Conservation (phyloP, 1,140 invertebrate species). For the Goniozus legneri region DNA sequence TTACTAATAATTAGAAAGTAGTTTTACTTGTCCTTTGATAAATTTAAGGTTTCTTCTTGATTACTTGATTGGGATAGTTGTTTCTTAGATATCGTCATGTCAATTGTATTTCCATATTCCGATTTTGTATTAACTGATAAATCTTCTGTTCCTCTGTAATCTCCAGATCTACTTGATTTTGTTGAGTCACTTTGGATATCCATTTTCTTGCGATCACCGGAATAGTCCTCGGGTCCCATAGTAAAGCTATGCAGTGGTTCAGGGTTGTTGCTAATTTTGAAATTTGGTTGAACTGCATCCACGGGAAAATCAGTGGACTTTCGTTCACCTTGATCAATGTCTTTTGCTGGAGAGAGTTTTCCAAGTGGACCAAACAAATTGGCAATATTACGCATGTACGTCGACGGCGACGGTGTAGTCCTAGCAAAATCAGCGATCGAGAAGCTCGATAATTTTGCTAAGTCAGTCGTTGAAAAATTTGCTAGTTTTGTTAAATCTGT, state of each 20-base stretch:
- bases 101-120: constrained; percentile 39
- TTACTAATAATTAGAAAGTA: no score
- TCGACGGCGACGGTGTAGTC: constrained; percentile 39
- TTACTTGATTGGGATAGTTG: constrained; percentile 27
- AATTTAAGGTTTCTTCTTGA: constrained; percentile 46
- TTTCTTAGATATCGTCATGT: constrained; percentile 42
- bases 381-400: constrained; percentile 48
- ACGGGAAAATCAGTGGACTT: constrained; percentile 34
- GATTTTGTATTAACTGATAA: constrained; percentile 38
- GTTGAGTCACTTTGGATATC: constrained; percentile 21
- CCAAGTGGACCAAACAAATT: constrained; percentile 46
- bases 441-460: constrained; percentile 45
- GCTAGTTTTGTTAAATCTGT: constrained; percentile 40
- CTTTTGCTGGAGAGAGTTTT: constrained; percentile 31
- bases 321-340: constrained; percentile 30
- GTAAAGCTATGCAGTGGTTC: constrained; percentile 27
- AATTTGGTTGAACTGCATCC: constrained; percentile 28
- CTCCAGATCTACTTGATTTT: constrained; percentile 31
- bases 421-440: constrained; percentile 47
- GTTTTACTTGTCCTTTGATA: constrained; percentile 50
- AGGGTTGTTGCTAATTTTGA: constrained; percentile 27
- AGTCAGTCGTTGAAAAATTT: constrained; percentile 39
- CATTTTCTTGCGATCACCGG: constrained; percentile 37
- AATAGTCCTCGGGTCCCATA: constrained; percentile 30
- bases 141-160: constrained; percentile 41